Evolutionary conservation across 37 sponge, comb jelly and placozoan species (phyloP).

Genomic region (Aphrocallistes beatrix): DNA sequence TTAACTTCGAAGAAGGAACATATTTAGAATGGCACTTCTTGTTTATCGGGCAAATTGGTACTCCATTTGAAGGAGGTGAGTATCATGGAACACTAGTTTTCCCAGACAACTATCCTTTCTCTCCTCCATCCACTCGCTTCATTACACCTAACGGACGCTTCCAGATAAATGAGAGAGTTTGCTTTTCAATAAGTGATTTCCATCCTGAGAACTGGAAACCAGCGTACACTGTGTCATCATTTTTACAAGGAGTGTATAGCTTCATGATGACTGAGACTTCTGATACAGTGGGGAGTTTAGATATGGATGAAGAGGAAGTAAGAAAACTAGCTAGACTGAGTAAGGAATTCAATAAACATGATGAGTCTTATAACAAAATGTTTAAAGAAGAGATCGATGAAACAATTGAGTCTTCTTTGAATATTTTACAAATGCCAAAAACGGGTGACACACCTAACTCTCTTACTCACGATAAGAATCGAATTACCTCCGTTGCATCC

Average conservation of each 20-base stretch:
- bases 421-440: too few species aligned
- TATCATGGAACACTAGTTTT: background rate
- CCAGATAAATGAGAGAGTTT: background rate
- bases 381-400: too few species aligned
- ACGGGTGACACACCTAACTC: too few species aligned
- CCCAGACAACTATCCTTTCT: background rate
- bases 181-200: background rate
- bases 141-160: background rate
- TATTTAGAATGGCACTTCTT: background rate
- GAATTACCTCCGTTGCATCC: too few species aligned
- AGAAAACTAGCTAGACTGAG: too few species aligned
- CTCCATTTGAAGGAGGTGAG: background rate
- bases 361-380: too few species aligned
- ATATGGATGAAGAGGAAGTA: background rate
- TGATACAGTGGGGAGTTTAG: background rate
- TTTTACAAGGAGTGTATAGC: background rate
- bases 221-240: background rate
- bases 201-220: conserved; percentile 11
- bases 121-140: background rate
- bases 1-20: background rate
- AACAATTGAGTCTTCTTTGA: too few species aligned
- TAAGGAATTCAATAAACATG: too few species aligned
- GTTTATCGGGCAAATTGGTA: background rate
- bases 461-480: too few species aligned
- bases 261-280: background rate